Conservation (phyloP, 2,797 vertebrate genomes). For the Cottoperca gobio region DNA sequence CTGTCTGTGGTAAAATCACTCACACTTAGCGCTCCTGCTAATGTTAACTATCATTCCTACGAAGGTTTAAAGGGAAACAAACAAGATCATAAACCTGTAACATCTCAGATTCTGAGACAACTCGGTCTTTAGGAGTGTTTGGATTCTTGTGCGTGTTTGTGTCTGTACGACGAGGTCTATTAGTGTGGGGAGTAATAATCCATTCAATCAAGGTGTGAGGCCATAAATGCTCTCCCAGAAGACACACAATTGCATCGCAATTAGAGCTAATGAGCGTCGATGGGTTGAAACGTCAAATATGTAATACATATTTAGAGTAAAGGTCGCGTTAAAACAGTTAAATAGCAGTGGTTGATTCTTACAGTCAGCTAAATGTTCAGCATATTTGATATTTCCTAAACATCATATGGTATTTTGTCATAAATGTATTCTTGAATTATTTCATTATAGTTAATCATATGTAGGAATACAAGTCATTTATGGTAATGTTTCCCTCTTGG, state of each 20-base stretch:
- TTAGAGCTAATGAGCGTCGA: conserved; percentile 41
- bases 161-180: neutral
- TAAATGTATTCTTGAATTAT: neutral
- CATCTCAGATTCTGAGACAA: neutral
- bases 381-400: neutral
- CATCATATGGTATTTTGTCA: neutral
- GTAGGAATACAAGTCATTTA: neutral
- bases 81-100: neutral
- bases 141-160: conserved; percentile 4
- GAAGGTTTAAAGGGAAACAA: neutral
- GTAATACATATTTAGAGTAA: neutral
- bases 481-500: neutral
- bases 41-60: neutral
- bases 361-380: neutral
- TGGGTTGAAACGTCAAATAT: conserved; percentile 49
- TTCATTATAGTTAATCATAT: neutral
- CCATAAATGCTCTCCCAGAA: conserved; percentile 18
- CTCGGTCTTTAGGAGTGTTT: neutral
- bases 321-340: conserved; percentile 11
- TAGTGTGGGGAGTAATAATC: conserved; percentile 11
- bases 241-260: conserved; percentile 29
- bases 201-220: conserved; percentile 25
- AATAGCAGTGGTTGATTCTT: neutral
- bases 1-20: neutral
- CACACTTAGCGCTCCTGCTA: neutral